Base-by-base conservation (phyloP, 2,888 invertebrate species). In the Synanthedon formicaeformis region DNA sequence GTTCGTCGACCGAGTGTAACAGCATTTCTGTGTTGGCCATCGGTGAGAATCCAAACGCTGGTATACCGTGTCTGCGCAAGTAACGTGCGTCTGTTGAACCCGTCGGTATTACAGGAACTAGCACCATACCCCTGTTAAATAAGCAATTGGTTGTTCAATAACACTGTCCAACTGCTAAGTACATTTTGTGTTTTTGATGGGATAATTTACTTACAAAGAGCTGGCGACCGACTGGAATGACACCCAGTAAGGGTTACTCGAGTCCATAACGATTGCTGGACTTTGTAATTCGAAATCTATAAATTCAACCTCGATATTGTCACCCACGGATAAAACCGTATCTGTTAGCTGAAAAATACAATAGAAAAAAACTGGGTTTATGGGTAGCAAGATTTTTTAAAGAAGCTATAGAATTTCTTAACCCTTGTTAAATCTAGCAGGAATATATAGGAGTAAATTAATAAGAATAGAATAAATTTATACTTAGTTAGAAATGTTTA, bases 31-130 rank as follows among this genome's bases (percentile, higher is more conserved):
- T 95, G 66, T 92, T 91, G 67, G 92, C 93, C 88, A 96, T 94
- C 0, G 95, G 95, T 0, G 94, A 94, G 72, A 96, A 93, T n/a
- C 95, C 93, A 61, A 95, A 85, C 0, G 94, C 94, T n/a, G 94
- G 93, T 53, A 92, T 88, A 12, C 93, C 94, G 49, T 90, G 76
- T 87, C 81, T 78, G 64, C 96, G 89, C 13, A 96, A 77, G 69
- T 90, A 94, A 50, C 96, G 89, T 58, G 94, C 93, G 67, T 97
- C 96, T 0, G 96, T 95, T 50, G 93, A 94, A 4, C 95, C 97
- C 0, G 95, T 92, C 58, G 95, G 95, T 18, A 94, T 91, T 61
- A 92, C 86, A 4, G 88, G 81, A 54, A 89, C 85, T 51, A 92
- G 70, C 58, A 84, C 78, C 4, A 93, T 69, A 1, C 83, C 87